phyloP scores from a whole-genome alignment of 2,797 vertebrate genomes.

The Sebastes trivittatus region DNA sequence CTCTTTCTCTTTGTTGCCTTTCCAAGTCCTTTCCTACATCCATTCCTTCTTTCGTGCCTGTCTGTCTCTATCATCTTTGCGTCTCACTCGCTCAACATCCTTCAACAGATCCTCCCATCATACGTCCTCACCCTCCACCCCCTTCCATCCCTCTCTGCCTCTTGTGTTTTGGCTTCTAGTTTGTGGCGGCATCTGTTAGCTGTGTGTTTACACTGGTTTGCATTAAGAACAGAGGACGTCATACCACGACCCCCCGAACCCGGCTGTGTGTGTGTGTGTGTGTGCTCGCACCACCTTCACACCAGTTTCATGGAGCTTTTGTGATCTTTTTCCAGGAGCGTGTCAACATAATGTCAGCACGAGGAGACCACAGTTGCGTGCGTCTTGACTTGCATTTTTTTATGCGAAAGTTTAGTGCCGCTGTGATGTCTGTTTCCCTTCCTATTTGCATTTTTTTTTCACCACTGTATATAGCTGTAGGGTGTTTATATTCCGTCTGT shows the following conservation, averaged over 20 bases:
- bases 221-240: constrained; percentile 45
- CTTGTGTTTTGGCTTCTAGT: constrained; percentile 12
- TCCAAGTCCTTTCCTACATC: not conserved
- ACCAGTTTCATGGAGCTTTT: constrained; percentile 21
- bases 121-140: too few species aligned
- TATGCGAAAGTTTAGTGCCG: constrained; percentile 3
- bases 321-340: constrained; percentile 30
- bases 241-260: constrained; percentile 13
- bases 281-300: constrained; percentile 32
- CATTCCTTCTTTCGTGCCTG: not conserved
- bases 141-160: not conserved
- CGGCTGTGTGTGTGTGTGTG: not conserved
- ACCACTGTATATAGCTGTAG: not conserved
- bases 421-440: constrained; percentile 39
- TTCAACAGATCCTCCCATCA: not conserved
- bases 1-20: not conserved
- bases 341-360: constrained; percentile 50
- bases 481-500: constrained; percentile 41
- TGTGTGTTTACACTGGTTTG: constrained; percentile 54
- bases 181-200: constrained; percentile 30
- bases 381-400: constrained; percentile 10
- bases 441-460: constrained; percentile 32
- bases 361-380: constrained; percentile 16
- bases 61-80: not conserved
- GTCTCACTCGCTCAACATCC: not conserved